These are phyloP conservation scores for Ahaetulla prasina DNA, from an alignment of 2,113 vertebrate genomes.

Conservation along the genomic window DNA sequence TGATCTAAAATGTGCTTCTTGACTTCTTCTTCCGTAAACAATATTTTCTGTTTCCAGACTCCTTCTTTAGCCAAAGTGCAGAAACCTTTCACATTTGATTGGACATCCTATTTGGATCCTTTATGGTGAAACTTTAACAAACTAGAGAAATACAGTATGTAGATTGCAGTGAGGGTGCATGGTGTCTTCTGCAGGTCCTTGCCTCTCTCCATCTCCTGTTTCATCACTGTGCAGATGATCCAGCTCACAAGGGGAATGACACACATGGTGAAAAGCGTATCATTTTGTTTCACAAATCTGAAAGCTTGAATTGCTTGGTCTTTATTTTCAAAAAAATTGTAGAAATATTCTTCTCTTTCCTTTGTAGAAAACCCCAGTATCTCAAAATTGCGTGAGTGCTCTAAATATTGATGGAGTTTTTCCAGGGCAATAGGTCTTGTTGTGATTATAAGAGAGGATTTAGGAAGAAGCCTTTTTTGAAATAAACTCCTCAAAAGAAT, in stretches of 20 bases:
- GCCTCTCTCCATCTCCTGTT: constrained; percentile 31
- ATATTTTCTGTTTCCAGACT: not conserved
- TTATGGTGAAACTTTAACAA: constrained; percentile 17
- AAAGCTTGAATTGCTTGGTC: constrained; percentile 29
- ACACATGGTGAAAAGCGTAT: constrained; percentile 58
- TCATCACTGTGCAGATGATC: constrained; percentile 48
- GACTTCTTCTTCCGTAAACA: not conserved
- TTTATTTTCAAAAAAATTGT: constrained; percentile 56
- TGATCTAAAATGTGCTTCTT: not conserved
- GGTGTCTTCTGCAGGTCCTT: constrained; percentile 26
- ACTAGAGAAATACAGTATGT: constrained; percentile 40
- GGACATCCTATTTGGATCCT: not conserved
- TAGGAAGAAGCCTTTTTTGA: not conserved
- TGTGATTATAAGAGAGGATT: not conserved
- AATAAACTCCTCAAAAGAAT: not conserved
- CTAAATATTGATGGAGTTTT: not conserved
- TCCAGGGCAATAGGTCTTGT: not conserved
- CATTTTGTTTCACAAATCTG: constrained; percentile 44
- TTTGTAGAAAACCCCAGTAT: constrained; percentile 59
- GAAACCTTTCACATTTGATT: constrained; percentile 13
- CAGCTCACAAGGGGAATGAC: constrained; percentile 61
- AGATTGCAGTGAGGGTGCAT: constrained; percentile 40
- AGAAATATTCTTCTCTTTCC: constrained; percentile 61
- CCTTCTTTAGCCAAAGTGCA: constrained; percentile 35
- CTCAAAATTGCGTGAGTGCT: not conserved